Base-by-base conservation (phyloP, 2,888 invertebrate genomes). In the Tetrapedia diversipes region DNA sequence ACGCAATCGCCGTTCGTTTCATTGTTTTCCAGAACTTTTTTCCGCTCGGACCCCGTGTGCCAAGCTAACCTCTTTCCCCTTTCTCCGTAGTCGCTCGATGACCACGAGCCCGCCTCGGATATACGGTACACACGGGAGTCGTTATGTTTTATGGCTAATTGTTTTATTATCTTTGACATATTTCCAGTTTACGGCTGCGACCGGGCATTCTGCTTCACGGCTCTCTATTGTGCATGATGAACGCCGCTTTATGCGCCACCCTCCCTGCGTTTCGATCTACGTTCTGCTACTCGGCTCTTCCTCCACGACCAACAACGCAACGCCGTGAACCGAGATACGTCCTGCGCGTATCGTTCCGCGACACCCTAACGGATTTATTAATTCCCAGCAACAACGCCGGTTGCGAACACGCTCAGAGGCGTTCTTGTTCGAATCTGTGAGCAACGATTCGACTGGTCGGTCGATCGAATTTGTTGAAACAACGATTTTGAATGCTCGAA, bases 81-180 rank as follows among this genome's bases (percentile, higher is more conserved):
- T 63, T 59, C 29, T 56, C 47, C 54, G 71, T 19, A 8, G 65
- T 37, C 78, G 70, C 32, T 68, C 65, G 54, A 78, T 74, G 78
- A 72, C 80, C 81, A 74, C 79, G 77, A 76, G 79, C 54, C 69
- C 73, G 83, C 66, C 76, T 77, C 79, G 81, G 77, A 78, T 85
- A 86, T 86, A 84, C 86, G 81, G 78, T 77, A 87, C 89, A 85
- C 89, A 88, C 86, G 89, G 88, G 89, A 89, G 91, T 90, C 91
- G 91, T 91, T 91, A 91, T 87, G 90, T 91, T 91, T 91, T 91
- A 91, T 91, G 90, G 91, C 91, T 91, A 91, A 91, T 91, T 91
- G 91, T 91, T 91, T 91, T 91, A 91, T 91, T 91, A 91, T 91
- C 91, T 91, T 91, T 91, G 91, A 91, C 91, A 91, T 91, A 91